Conservation (phyloP, 2,113 vertebrate species). For the Microtus richardsoni region DNA sequence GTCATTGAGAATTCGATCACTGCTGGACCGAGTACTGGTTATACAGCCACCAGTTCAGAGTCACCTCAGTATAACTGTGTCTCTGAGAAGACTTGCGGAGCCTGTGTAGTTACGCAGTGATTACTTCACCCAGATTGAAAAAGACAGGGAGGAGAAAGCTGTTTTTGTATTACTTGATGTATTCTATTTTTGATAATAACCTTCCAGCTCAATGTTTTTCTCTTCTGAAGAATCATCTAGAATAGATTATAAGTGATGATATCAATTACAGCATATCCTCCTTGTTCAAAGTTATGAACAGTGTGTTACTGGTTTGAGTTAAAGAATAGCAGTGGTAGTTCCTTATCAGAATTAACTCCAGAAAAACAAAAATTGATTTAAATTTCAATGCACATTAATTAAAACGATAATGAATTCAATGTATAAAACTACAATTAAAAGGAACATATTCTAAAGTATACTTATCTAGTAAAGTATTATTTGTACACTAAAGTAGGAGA, state of each 20-base stretch:
- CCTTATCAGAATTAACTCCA: background rate
- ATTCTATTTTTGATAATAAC: background rate
- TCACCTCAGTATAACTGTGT: background rate
- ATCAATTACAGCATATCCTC: background rate
- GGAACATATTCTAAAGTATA: background rate
- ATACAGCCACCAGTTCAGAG: background rate
- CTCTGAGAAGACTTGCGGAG: background rate
- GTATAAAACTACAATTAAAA: background rate
- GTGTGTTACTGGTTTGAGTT: background rate
- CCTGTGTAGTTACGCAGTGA: background rate
- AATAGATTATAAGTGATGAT: background rate
- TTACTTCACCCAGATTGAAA: background rate
- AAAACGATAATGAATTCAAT: background rate
- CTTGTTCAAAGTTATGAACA: background rate
- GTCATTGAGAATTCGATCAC: background rate
- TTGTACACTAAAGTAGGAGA: background rate
- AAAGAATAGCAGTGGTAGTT: background rate
- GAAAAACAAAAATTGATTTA: background rate
- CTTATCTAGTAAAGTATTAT: background rate
- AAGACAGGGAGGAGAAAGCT: background rate
- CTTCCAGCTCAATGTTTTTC: background rate
- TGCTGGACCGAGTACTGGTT: background rate
- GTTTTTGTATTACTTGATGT: background rate
- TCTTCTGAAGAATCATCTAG: background rate
- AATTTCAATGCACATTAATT: too few species aligned